Conservation (phyloP, 2,888 invertebrate genomes). For the Diloba caeruleocephala region DNA sequence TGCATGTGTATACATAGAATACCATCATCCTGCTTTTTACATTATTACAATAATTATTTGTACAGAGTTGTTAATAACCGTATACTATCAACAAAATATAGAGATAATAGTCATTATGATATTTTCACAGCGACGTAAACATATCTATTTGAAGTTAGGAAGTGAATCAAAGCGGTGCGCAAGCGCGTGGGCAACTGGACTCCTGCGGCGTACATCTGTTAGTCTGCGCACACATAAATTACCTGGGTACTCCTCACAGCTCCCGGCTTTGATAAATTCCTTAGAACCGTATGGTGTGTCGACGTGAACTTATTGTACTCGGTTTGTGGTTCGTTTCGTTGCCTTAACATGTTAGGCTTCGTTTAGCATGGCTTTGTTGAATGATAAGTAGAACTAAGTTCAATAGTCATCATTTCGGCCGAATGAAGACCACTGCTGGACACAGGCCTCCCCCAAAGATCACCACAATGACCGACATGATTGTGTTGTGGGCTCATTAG, state of each 20-base stretch:
- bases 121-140: constrained; percentile 50
- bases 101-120: constrained; percentile 46
- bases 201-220: constrained; percentile 77
- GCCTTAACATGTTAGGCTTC: too few species aligned
- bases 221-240: constrained; percentile 59
- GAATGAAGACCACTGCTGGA: too few species aligned
- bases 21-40: too few species aligned
- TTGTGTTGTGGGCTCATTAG: too few species aligned
- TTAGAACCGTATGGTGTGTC: constrained; percentile 56
- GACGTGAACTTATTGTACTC: constrained; percentile 68
- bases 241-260: constrained; percentile 63
- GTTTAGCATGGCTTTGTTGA: too few species aligned
- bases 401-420: too few species aligned
- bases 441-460: too few species aligned
- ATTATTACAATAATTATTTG: constrained; percentile 7
- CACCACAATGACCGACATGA: too few species aligned
- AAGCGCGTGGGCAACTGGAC: constrained; percentile 69
- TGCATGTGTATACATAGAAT: too few species aligned
- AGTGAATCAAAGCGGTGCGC: constrained; percentile 52
- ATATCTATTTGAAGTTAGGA: constrained; percentile 50
- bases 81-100: constrained; percentile 34
- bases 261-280: constrained; percentile 76
- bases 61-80: constrained; percentile 24
- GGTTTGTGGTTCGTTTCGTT: constrained; percentile 41
- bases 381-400: too few species aligned